A percentile compares a stretch with the other conserved stretches of the same genome.
Conservation (phyloP, 1,140 invertebrate genomes). For the Macrocentrus cingulum region DNA sequence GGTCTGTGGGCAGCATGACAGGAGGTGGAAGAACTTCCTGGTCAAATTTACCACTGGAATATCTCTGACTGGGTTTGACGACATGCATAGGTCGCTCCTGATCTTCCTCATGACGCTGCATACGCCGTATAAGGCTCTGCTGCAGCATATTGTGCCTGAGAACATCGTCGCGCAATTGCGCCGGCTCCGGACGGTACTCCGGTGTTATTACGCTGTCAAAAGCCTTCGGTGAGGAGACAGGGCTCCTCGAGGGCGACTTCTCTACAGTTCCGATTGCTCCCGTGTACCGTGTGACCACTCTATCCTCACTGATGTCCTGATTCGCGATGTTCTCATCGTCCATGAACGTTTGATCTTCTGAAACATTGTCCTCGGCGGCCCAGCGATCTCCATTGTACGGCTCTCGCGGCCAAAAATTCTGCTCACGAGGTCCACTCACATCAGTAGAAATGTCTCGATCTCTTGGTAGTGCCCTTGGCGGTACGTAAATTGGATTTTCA, state of each 20-base stretch:
- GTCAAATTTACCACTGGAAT: neutral
- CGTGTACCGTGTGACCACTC: conserved; percentile 50
- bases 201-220: neutral
- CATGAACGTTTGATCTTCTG: conserved; percentile 23
- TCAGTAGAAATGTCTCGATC: conserved; percentile 2
- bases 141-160: conserved; percentile 52
- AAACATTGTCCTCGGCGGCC: conserved; percentile 15
- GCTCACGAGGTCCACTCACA: neutral
- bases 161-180: conserved; percentile 38
- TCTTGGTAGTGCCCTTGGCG: conserved; percentile 10
- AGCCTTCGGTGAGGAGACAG: conserved; percentile 24
- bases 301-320: conserved; percentile 49
- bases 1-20: neutral
- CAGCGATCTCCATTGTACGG: neutral
- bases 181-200: neutral
- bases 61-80: neutral
- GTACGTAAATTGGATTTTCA: conserved; percentile 30
- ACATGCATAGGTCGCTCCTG: neutral
- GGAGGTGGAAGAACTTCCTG: neutral
- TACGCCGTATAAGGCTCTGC: conserved; percentile 41
- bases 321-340: conserved; percentile 49
- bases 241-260: conserved; percentile 17
- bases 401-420: neutral
- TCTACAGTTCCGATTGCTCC: conserved; percentile 47
- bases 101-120: conserved; percentile 36